phyloP scores from a whole-genome alignment of 2,888 invertebrate genomes.

The Torymus auratus region DNA sequence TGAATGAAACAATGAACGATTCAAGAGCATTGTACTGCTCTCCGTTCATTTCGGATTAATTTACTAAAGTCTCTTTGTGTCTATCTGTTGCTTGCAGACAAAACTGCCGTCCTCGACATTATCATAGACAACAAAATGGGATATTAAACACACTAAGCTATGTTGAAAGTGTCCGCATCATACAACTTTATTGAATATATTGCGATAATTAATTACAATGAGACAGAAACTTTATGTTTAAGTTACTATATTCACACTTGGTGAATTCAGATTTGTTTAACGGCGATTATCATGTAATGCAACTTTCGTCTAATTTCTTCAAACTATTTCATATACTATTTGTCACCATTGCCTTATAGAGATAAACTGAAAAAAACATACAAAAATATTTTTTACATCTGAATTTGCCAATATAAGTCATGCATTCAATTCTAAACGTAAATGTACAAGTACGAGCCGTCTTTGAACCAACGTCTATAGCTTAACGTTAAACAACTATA shows the following conservation, averaged over 20 bases:
- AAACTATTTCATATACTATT: background rate
- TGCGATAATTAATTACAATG: conserved; percentile 8
- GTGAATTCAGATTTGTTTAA: background rate
- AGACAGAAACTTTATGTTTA: background rate
- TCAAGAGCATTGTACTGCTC: background rate
- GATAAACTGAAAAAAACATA: background rate
- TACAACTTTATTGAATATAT: background rate
- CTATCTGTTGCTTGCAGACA: conserved; percentile 68
- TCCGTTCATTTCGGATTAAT: conserved; percentile 7
- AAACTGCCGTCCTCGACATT: conserved; percentile 72
- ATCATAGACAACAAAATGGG: conserved; percentile 72
- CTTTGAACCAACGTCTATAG: background rate
- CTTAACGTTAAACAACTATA: conserved; percentile 12
- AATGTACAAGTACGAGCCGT: conserved; percentile 22
- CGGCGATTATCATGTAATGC: no score
- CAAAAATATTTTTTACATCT: conserved; percentile 9
- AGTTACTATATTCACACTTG: conserved; percentile 12
- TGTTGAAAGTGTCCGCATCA: conserved; percentile 10
- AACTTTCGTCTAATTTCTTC: no score
- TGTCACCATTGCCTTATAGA: conserved; percentile 18
- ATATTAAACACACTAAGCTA: conserved; percentile 64
- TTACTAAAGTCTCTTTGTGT: conserved; percentile 34
- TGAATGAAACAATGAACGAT: background rate
- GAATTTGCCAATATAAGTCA: conserved; percentile 2
- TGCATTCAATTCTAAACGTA: conserved; percentile 9